Percentiles rank a stretch among this genome's conserved stretches.
phyloP scores from a whole-genome alignment of 2,888 invertebrate species.

The Apamea crenata region DNA sequence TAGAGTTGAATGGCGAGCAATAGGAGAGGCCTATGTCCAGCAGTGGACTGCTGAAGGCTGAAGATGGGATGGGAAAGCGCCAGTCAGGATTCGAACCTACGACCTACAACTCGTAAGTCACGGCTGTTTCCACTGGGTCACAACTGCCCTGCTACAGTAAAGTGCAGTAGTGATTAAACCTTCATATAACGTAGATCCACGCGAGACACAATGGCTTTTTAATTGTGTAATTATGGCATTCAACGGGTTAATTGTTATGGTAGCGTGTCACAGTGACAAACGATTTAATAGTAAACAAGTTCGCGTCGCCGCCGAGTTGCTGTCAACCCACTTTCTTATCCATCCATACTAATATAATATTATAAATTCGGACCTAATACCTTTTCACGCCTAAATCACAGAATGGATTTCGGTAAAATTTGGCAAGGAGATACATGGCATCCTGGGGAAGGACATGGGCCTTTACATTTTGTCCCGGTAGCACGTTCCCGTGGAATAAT shows the following conservation, averaged over 20 bases:
- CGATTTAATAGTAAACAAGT: slow-evolving; percentile 8
- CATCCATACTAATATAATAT: no score
- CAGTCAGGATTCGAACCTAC: not conserved
- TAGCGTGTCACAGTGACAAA: slow-evolving; percentile 15
- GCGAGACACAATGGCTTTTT: no score
- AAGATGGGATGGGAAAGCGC: not conserved
- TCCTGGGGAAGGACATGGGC: not conserved
- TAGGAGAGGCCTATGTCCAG: no score
- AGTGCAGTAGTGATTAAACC: slow-evolving; percentile 5
- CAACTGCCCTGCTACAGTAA: not conserved
- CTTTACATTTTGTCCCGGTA: not conserved
- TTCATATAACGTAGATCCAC: no score
- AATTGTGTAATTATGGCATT: no score
- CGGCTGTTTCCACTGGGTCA: not conserved
- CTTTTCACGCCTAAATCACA: no score
- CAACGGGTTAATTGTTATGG: not conserved
- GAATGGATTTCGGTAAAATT: not conserved
- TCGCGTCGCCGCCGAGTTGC: not conserved
- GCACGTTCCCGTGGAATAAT: not conserved
- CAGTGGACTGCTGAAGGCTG: no score
- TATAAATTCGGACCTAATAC: not conserved
- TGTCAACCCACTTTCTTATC: not conserved
- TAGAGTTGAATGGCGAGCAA: no score
- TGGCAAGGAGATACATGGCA: not conserved
- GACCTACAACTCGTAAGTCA: not conserved